A percentile compares a stretch with the other conserved stretches of the same genome.
phyloP scores from a whole-genome alignment of 2,888 invertebrate species.

The Muschampia plurimacula region DNA sequence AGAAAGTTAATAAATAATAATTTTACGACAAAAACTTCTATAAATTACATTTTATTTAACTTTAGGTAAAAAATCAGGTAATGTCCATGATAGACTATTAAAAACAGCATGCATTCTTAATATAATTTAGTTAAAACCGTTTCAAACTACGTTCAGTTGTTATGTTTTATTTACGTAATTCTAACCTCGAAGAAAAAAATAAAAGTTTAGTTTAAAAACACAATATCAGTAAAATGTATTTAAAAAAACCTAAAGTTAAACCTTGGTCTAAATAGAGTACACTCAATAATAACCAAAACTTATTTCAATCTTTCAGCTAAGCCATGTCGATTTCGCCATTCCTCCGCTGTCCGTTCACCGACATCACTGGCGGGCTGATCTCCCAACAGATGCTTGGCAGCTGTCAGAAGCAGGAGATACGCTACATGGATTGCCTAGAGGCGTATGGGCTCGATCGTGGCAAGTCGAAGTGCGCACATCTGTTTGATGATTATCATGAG shows the following conservation, averaged over 20 bases:
- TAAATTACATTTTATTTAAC: too few species aligned
- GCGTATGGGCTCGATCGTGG: slow-evolving; percentile 91
- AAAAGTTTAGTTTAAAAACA: background rate
- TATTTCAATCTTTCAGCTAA: slow-evolving; percentile 42
- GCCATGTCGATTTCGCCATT: slow-evolving; percentile 88
- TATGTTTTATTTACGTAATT: slow-evolving; percentile 36
- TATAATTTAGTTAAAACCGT: background rate
- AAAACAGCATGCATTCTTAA: background rate
- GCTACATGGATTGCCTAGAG: slow-evolving; percentile 91
- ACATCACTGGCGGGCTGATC: slow-evolving; percentile 87
- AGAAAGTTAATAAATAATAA: too few species aligned
- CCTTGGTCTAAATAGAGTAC: background rate
- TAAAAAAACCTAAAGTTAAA: background rate
- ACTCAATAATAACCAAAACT: background rate
- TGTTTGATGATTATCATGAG: slow-evolving; percentile 90
- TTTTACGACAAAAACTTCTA: too few species aligned
- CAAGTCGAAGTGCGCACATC: slow-evolving; percentile 84
- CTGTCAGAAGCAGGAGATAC: slow-evolving; percentile 89
- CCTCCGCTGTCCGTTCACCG: slow-evolving; percentile 89
- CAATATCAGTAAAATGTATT: background rate
- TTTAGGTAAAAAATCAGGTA: background rate
- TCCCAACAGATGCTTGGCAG: slow-evolving; percentile 88
- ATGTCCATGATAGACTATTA: background rate
- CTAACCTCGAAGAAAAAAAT: slow-evolving; percentile 22
- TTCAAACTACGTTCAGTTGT: background rate